These are phyloP conservation scores for Nycticebus coucang DNA, from an alignment of 2,113 vertebrate genomes.

Conservation along the genomic window DNA sequence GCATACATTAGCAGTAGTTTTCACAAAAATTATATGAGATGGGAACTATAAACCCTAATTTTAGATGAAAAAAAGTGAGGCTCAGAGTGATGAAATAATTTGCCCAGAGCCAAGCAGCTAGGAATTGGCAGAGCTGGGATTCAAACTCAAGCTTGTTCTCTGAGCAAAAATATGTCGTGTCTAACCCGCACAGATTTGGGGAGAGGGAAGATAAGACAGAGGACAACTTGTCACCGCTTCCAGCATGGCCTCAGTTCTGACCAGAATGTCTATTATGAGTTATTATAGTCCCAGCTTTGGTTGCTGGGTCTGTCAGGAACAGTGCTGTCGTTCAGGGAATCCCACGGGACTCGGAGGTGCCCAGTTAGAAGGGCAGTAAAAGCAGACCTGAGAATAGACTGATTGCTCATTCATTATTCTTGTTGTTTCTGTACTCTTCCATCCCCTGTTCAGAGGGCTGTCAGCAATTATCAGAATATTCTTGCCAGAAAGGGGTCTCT, in stretches of 20 bases:
- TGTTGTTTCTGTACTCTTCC: conserved; percentile 39
- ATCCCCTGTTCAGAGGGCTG: background rate
- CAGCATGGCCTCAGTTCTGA: background rate
- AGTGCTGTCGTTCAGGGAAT: conserved; percentile 4
- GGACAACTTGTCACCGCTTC: background rate
- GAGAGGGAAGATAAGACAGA: background rate
- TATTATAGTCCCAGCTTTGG: background rate
- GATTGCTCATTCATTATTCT: conserved; percentile 66
- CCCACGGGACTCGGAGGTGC: conserved; percentile 53
- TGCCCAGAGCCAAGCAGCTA: background rate
- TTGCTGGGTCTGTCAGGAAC: background rate
- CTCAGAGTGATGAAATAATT: background rate
- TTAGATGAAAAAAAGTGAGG: background rate
- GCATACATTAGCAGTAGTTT: conserved; percentile 53
- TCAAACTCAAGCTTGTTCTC: background rate
- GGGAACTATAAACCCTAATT: conserved; percentile 17
- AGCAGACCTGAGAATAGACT: conserved; percentile 54
- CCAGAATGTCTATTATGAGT: background rate
- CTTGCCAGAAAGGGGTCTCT: conserved; percentile 53
- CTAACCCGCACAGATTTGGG: background rate
- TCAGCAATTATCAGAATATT: background rate
- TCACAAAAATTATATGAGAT: conserved; percentile 19
- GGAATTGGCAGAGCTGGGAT: background rate
- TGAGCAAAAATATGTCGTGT: background rate
- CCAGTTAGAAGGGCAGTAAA: conserved; percentile 62